Conservation (phyloP, 37 sponge, comb jelly and placozoan genomes). For the Halichondria panicea region DNA sequence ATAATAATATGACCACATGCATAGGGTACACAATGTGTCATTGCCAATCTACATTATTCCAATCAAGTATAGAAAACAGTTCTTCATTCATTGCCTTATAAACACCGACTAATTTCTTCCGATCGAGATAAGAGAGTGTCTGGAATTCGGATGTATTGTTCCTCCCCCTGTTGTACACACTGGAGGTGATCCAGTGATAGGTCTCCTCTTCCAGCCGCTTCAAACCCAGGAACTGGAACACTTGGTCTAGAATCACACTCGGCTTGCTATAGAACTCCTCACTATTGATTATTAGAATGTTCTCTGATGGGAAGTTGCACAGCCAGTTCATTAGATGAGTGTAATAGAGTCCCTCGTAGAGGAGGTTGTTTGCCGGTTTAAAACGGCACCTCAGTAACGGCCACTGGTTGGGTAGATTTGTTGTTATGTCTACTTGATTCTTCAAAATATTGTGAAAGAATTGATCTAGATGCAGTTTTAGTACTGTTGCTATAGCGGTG, state of each 20-base stretch:
- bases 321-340: slow-evolving; percentile 46
- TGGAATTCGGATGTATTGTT: background rate
- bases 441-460: slow-evolving; percentile 6
- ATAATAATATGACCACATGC: too few relatives aligned
- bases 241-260: slow-evolving; percentile 14
- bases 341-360: slow-evolving; percentile 51
- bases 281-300: slow-evolving; percentile 58
- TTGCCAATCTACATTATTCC: slow-evolving; percentile 35
- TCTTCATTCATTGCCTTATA: slow-evolving; percentile 27
- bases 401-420: background rate
- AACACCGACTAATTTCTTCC: slow-evolving; percentile 9
- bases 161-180: slow-evolving; percentile 39
- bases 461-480: too few relatives aligned
- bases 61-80: slow-evolving; percentile 32
- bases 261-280: slow-evolving; percentile 49
- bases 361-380: slow-evolving; percentile 18
- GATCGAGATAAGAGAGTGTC: background rate
- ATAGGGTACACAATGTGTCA: too few relatives aligned
- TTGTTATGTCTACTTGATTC: background rate
- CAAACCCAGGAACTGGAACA: slow-evolving; percentile 45
- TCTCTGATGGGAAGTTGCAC: slow-evolving; percentile 58
- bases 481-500: slow-evolving; percentile 7
- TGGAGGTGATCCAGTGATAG: background rate
- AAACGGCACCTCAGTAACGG: slow-evolving; percentile 8
- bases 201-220: background rate